A percentile compares a stretch with the other conserved stretches of the same genome.
Conservation (phyloP, 2,113 vertebrate genomes). For the Phrynocephalus versicolor region DNA sequence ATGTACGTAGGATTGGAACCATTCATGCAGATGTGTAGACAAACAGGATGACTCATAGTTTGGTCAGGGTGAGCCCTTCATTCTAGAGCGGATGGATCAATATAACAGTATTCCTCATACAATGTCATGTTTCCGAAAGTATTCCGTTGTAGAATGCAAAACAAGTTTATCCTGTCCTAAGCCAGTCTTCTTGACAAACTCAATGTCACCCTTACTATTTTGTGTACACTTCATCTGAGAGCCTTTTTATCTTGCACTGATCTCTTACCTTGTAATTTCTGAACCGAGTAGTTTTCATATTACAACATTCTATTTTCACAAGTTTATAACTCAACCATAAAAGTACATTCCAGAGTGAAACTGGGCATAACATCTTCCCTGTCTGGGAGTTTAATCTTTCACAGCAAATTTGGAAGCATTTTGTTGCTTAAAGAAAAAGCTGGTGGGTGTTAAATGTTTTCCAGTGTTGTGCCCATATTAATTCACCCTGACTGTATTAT, state of each 20-base stretch:
- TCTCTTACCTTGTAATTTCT: constrained; percentile 19
- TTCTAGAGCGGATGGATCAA: neutral
- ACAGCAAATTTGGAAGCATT: neutral
- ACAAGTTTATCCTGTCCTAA: constrained; percentile 36
- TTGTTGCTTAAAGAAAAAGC: neutral
- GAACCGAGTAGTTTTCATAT: constrained; percentile 2
- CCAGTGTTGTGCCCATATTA: neutral
- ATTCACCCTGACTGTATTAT: neutral
- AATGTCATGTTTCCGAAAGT: neutral
- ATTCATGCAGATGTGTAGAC: no score
- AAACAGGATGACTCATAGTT: no score
- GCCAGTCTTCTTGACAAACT: constrained; percentile 13
- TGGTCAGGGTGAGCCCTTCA: no score
- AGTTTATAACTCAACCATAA: constrained; percentile 34
- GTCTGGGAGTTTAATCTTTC: constrained; percentile 22
- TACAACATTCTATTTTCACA: neutral
- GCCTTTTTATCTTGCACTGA: neutral
- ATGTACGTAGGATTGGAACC: neutral
- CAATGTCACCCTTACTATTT: constrained; percentile 27
- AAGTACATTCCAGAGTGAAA: constrained; percentile 12
- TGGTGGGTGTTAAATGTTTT: neutral
- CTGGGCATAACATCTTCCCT: constrained; percentile 5
- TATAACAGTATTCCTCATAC: neutral
- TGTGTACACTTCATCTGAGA: constrained; percentile 13
- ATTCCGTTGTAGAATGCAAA: constrained; percentile 2